These are phyloP conservation scores for Lordiphosa stackelbergi DNA, from an alignment of 1,140 invertebrate genomes.

Conservation along the genomic window DNA sequence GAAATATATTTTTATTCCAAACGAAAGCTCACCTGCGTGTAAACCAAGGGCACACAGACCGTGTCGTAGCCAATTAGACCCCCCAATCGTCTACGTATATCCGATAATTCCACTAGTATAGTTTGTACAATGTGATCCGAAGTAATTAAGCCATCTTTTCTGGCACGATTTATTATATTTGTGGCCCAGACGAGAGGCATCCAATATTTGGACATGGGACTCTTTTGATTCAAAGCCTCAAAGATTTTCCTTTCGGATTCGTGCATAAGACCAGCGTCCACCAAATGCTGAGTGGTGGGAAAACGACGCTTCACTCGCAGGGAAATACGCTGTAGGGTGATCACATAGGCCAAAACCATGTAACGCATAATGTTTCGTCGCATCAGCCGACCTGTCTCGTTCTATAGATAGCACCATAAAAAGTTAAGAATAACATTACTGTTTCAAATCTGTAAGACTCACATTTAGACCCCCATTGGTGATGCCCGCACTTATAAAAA, in stretches of 20 bases:
- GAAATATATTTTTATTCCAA: no score
- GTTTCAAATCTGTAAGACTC: constrained; percentile 75
- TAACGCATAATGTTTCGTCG: constrained; percentile 93
- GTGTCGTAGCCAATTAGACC: constrained; percentile 95
- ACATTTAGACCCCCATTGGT: constrained; percentile 87
- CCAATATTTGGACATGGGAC: constrained; percentile 94
- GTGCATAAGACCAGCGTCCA: constrained; percentile 93
- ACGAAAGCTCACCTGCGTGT: constrained; percentile 90
- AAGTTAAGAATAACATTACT: background rate
- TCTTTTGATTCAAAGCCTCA: constrained; percentile 90
- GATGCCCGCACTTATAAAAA: constrained; percentile 93
- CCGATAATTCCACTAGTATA: constrained; percentile 88
- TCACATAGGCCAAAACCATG: constrained; percentile 91
- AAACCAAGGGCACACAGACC: constrained; percentile 97
- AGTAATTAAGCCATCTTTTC: constrained; percentile 87
- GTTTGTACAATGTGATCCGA: constrained; percentile 93
- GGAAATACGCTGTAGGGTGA: constrained; percentile 90
- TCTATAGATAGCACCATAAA: constrained; percentile 78
- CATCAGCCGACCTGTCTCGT: constrained; percentile 90
- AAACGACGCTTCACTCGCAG: constrained; percentile 92
- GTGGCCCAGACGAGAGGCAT: constrained; percentile 94
- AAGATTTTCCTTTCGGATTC: constrained; percentile 93
- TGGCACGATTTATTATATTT: constrained; percentile 90
- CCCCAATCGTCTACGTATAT: constrained; percentile 87
- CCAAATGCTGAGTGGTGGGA: constrained; percentile 92